phyloP scores from a whole-genome alignment of 2,113 vertebrate species.

The Cyprinodon variegatus region DNA sequence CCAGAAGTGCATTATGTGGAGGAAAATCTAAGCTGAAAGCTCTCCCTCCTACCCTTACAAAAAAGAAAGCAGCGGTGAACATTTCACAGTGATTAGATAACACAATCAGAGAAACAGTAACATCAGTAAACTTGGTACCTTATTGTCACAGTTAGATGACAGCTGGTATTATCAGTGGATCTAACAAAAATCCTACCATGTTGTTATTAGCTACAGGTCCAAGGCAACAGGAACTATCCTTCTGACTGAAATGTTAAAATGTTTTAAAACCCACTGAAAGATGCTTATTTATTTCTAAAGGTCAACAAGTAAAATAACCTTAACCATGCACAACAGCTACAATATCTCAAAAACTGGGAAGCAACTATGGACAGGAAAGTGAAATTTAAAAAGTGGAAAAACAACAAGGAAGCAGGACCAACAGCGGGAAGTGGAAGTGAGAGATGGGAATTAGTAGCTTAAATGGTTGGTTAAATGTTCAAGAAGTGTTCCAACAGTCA shows the following conservation, averaged over 20 bases:
- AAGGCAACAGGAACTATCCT: background rate
- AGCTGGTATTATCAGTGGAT: too few relatives aligned
- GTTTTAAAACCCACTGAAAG: background rate
- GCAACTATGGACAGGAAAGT: background rate
- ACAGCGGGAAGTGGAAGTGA: background rate
- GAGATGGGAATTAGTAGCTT: background rate
- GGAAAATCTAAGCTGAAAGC: slow-evolving; percentile 36
- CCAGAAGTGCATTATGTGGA: slow-evolving; percentile 48
- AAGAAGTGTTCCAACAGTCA: background rate
- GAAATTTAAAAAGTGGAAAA: background rate
- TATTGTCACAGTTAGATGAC: background rate
- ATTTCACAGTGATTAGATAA: slow-evolving; percentile 21
- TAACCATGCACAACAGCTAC: background rate
- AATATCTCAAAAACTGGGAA: background rate
- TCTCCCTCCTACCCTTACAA: slow-evolving; percentile 16
- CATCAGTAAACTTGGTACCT: background rate
- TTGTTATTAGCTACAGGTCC: background rate
- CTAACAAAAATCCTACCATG: background rate
- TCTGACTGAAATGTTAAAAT: background rate
- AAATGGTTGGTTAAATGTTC: background rate
- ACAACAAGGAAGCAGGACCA: background rate
- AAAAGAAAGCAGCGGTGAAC: slow-evolving; percentile 14
- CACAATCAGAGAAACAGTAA: background rate
- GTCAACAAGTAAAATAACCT: background rate
- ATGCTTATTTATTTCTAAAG: background rate